These are phyloP conservation scores for Coptodon bakossiorum DNA, from an alignment of 2,113 vertebrate genomes.

Conservation along the genomic window DNA sequence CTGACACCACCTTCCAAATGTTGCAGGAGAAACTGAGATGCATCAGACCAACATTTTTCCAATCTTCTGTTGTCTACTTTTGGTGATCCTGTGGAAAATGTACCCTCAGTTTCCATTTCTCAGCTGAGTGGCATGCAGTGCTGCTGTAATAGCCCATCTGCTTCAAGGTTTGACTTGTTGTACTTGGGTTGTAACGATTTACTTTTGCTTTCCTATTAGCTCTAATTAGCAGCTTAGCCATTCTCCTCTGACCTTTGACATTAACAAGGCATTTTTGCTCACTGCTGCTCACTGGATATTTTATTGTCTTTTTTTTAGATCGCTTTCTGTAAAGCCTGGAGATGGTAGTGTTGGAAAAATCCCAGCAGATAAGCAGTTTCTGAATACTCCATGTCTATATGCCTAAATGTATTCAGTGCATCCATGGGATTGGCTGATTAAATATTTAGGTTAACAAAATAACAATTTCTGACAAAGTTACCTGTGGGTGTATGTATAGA, in stretches of 20 bases:
- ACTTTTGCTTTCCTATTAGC: background rate
- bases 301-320: background rate
- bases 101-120: rapidly evolving
- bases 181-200: background rate
- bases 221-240: background rate
- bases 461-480: background rate
- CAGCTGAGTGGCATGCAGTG: background rate
- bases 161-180: background rate
- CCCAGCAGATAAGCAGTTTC: background rate
- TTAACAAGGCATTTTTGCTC: background rate
- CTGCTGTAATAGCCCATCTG: background rate
- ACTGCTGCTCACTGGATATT: background rate
- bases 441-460: background rate
- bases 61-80: background rate
- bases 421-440: background rate
- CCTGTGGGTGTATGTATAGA: background rate
- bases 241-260: background rate
- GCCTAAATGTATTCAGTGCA: background rate
- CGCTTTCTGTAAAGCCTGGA: background rate
- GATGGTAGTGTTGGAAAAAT: background rate
- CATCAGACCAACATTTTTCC: background rate
- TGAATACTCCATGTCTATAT: background rate
- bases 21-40: background rate
- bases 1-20: background rate
- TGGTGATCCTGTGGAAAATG: background rate